Evolutionary conservation across 2,888 invertebrate genomes (phyloP), one percentile per base, ranked within the genome.

Genomic region (Meiosimyza platycephala): DNA sequence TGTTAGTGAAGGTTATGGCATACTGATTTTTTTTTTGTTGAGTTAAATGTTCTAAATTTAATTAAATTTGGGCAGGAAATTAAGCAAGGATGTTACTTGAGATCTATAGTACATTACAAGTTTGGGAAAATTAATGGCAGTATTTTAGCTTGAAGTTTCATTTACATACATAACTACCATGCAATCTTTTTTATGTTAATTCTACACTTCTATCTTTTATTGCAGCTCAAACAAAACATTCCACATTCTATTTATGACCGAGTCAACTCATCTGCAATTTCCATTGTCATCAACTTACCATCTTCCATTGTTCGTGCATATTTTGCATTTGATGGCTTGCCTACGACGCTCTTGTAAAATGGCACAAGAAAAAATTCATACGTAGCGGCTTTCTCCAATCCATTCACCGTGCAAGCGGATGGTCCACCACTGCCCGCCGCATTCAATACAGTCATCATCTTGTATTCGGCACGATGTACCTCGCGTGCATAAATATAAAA

Each of bases 301-400:
- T 95, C 95, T 89, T 96, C 95, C 79, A 93, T 88, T 69, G 96
- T 97, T 86, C 92, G 90, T 71, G 93, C 92, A 76, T 91, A 91
- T 85, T 92, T 90, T 52, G 94, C 93, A 88, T 96, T 96, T 71
- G 95, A 95, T 54, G 95, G 95, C 81, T 93, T 92, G 75, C 96
- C 96, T 88, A 96, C 94, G 79, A 96, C 92, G 84, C 91, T 92
- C 87, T 93, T 93, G 88, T 93, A 95, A 89, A 95, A 97, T 76
- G 97, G 97, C 84, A 95, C 92, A 79, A 98, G 90, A 89, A 97
- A 95, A 88, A 97, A 95, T 88, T 96, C 94, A 88, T 97, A 97
- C 85, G 92, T 92, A 76, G 94, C 92, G 88, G 93, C 95, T 87
- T 95, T 95, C 77, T 91, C 89, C 83, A 97, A 89, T 79, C 92